phyloP scores from a whole-genome alignment of 2,113 vertebrate genomes.

The Willisornis vidua region DNA sequence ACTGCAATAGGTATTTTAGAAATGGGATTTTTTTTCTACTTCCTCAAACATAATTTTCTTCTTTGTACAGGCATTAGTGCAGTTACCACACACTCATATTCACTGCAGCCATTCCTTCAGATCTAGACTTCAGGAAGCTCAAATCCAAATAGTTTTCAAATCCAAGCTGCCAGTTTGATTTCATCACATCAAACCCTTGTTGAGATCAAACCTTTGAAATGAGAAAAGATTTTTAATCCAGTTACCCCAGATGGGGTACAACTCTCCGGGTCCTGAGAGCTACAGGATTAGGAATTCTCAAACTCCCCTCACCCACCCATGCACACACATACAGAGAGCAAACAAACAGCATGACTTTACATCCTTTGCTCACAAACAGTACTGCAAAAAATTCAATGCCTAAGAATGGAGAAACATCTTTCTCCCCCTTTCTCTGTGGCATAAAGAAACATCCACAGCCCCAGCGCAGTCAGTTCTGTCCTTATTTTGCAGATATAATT shows the following conservation, averaged over 20 bases:
- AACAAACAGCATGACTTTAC: conserved; percentile 45
- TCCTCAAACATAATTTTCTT: conserved; percentile 1
- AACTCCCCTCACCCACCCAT: conserved; percentile 30
- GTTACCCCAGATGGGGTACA: conserved; percentile 85
- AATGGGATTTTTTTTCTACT: neutral
- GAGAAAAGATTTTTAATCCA: conserved; percentile 94
- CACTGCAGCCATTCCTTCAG: conserved; percentile 44
- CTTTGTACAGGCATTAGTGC: conserved; percentile 23
- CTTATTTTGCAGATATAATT: neutral
- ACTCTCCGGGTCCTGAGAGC: conserved; percentile 83
- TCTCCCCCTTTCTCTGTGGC: neutral
- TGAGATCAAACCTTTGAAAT: conserved; percentile 97
- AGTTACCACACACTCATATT: conserved; percentile 39
- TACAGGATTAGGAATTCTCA: conserved; percentile 86
- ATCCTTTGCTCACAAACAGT: conserved; percentile 40
- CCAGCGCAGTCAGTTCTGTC: neutral
- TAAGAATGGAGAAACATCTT: neutral
- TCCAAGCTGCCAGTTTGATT: conserved; percentile 98
- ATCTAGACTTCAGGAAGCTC: conserved; percentile 79
- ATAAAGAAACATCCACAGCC: neutral
- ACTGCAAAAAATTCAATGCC: neutral
- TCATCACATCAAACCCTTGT: conserved; percentile 92
- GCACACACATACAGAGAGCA: neutral
- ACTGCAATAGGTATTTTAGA: neutral
- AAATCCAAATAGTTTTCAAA: conserved; percentile 85